Evolutionary conservation across 1,140 invertebrate species (phyloP).

Genomic region (Microplitis demolitor): DNA sequence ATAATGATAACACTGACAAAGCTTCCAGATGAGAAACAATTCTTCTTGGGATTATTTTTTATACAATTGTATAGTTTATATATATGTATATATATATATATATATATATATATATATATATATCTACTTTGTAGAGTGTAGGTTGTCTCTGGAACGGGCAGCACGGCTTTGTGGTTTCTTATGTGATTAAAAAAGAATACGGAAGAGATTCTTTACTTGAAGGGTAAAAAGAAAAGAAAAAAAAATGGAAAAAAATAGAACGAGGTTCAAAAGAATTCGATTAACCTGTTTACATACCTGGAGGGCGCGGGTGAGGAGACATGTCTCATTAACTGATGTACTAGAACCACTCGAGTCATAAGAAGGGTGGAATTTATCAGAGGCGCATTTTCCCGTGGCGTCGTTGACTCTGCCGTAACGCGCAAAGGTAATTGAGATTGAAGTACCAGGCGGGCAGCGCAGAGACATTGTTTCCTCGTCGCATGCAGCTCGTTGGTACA

Average conservation of each 20-base stretch:
- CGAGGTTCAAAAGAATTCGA: not conserved
- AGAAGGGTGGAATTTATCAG: conserved; percentile 31
- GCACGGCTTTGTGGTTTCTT: too few species aligned
- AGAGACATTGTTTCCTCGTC: conserved; percentile 84
- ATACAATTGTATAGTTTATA: not conserved
- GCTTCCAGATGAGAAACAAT: not conserved
- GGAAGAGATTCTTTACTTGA: too few species aligned
- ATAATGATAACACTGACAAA: not conserved
- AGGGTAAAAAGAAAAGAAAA: not conserved
- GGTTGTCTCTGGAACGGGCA: too few species aligned
- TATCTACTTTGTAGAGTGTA: too few species aligned
- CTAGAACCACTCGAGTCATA: not conserved
- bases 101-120: too few species aligned
- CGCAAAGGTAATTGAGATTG: conserved; percentile 84
- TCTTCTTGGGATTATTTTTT: not conserved
- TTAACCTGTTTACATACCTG: conserved; percentile 61
- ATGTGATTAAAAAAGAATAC: too few species aligned
- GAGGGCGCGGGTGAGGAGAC: conserved; percentile 62
- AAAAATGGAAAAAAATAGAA: not conserved
- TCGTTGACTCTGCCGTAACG: conserved; percentile 65
- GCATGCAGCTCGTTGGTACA: conserved; percentile 85
- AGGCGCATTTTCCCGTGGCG: conserved; percentile 55
- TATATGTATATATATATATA: not conserved
- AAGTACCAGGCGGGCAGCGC: conserved; percentile 83
- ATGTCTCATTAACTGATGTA: conserved; percentile 55